Percentiles rank a stretch among this genome's conserved stretches.
These are phyloP conservation scores for Lasioglossum leucozonium DNA, from an alignment of 2,888 invertebrate species.

Conservation along the genomic window DNA sequence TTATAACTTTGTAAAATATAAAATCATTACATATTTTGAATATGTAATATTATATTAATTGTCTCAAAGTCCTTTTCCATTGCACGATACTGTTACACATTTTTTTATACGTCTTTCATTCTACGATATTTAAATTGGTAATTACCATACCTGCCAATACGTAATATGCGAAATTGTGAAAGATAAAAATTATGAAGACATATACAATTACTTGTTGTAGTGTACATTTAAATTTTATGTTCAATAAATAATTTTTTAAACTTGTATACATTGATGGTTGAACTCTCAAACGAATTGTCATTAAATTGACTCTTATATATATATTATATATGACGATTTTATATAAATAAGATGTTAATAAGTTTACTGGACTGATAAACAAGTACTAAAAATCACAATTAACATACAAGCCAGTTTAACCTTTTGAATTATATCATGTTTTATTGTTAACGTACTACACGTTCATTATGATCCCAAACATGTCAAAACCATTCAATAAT, in stretches of 20 bases:
- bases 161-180: not conserved
- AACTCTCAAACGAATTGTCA: not conserved
- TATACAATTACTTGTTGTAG: not conserved
- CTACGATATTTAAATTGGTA: not conserved
- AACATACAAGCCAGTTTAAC: not conserved
- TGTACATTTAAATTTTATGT: not conserved
- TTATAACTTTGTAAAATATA: not conserved
- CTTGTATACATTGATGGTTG: not conserved
- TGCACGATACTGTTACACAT: not conserved
- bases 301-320: not conserved
- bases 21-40: constrained; percentile 1
- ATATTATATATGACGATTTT: not conserved
- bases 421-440: not conserved
- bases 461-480: not conserved
- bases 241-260: not conserved
- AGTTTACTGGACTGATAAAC: not conserved
- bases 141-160: not conserved
- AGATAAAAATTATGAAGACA: not conserved
- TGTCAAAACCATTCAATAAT: not conserved
- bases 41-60: not conserved
- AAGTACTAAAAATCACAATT: not conserved
- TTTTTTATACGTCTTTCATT: not conserved
- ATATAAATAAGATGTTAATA: not conserved
- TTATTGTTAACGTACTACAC: not conserved
- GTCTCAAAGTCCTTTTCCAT: not conserved